Base-by-base conservation (phyloP, 2,888 invertebrate species). In the Petrolisthes manimaculis region DNA sequence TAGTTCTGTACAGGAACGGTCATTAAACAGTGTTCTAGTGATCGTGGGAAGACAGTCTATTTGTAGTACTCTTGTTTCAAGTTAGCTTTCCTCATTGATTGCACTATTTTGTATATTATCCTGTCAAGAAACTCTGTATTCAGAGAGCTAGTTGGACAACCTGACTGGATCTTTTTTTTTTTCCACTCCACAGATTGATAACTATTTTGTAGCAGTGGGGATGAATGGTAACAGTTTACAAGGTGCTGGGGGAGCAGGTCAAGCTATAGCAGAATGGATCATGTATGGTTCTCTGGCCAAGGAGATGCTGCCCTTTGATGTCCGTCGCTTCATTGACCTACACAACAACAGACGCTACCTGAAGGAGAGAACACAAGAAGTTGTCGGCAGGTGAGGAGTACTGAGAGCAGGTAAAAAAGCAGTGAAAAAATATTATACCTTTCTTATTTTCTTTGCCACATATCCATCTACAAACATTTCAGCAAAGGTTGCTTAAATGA, bases 191-290 rank as follows among this genome's bases (percentile, higher is more conserved):
- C 96, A 18, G 94, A 94, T 90, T 78, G 91, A 91, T 84, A 96
- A 96, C 92, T 96, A 96, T 92, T 96, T 95, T 93, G 95, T 95
- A n/a, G 95, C 95, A 80, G 95, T 95, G 89, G 96, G 96, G 54
- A 95, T 96, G 95, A 95, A 95, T 93, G 92, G 95, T 6, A 95
- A 95, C 92, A 95, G 95, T 12, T 93, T 95, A 77, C 95, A 95
- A 92, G 95, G 95, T n/a, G 95, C 95, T 79, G 96, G 95, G 88
- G 96, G 96, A 4, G 95, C 95, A 83, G 96, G 96, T 21, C 95
- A 94, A 92, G 94, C 95, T 87, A 93, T 96, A 54, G 95, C 95
- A 0, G 95, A 95, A 92, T 95, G 95, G 95, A 95, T 96, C 78
- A 94, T 95, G 14, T 94, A 95, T 91, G 95, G 95, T 3, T 94